A percentile compares a stretch with the other conserved stretches of the same genome.
Evolutionary conservation across 2,113 vertebrate species (phyloP).

Genomic region (Phylloscopus trochiloides): DNA sequence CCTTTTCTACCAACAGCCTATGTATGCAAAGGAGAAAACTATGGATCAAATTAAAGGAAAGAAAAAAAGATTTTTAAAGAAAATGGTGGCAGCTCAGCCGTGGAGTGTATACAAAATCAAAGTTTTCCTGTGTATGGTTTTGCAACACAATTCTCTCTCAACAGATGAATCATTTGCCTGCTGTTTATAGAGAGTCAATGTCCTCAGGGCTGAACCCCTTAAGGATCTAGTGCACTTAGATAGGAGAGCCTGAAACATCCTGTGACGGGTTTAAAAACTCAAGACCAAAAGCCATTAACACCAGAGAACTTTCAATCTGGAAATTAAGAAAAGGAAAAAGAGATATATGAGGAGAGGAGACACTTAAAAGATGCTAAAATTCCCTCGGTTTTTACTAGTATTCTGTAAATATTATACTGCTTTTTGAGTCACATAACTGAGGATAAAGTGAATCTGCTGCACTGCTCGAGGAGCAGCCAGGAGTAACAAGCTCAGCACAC

Average conservation of each 20-base stretch:
- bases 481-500: background rate
- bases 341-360: background rate
- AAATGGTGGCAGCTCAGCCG: background rate
- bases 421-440: background rate
- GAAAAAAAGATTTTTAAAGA: background rate
- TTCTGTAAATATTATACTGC: background rate
- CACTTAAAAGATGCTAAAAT: background rate
- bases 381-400: background rate
- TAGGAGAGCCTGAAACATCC: background rate
- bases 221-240: background rate
- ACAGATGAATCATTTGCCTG: background rate
- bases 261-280: background rate
- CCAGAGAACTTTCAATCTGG: background rate
- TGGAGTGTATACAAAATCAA: background rate
- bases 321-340: background rate
- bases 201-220: background rate
- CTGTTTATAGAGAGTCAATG: background rate
- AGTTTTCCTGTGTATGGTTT: background rate
- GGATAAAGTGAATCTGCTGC: background rate
- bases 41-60: background rate
- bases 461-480: fast-evolving
- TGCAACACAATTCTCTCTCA: background rate
- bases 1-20: background rate
- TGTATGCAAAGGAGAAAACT: background rate
- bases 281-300: background rate